Evolutionary conservation across 2,113 vertebrate species (phyloP), one percentile per base, ranked within the genome.

Genomic region (Xenopus borealis): DNA sequence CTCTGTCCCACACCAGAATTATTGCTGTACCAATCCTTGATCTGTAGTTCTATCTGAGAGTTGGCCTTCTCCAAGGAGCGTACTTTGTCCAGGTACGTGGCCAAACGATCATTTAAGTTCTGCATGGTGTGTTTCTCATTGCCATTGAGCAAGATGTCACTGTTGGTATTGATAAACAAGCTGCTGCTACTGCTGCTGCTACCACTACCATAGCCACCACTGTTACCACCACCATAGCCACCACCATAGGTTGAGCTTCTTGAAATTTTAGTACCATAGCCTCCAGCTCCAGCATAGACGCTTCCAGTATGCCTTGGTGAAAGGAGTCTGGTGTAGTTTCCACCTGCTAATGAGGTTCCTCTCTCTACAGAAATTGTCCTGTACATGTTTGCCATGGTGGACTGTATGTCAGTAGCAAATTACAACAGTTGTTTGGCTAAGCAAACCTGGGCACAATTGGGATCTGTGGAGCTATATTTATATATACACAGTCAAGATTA

Each of bases 21-120:
- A 67, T 85, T 82, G 78, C 88, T 75, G 20, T 89, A 88, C 87
- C 88, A 91, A 78, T 96, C 93, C 7, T 90, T 94, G 82, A 92
- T 92, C 10, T 86, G 65, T 1, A 82, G 40, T 53, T 92, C 91
- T 18, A 92, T 82, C 0, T 65, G 66, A 4, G 80, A 18, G 0
- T 92, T 92, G 61, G 88, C 83, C 53, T 0, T 77, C 74, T 92
- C 90, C 81, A 92, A 0, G 14, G 81, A 83, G 7, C 85, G 81
- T 68, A 92, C 89, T 1, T 72, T 86, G 0, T 85, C 79, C 84
- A 92, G 67, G 74, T 91, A 92, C 13, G 81, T 83, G 10, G 90
- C 90, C 82, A 92, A 82, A 8, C 91, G 90, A 19, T 92, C 89
- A 0, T 92, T 92, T 1, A 92, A 85, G 79, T 77, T 82, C 80